These are phyloP conservation scores for Cotesia glomerata DNA, from an alignment of 1,140 invertebrate species.

Conservation along the genomic window DNA sequence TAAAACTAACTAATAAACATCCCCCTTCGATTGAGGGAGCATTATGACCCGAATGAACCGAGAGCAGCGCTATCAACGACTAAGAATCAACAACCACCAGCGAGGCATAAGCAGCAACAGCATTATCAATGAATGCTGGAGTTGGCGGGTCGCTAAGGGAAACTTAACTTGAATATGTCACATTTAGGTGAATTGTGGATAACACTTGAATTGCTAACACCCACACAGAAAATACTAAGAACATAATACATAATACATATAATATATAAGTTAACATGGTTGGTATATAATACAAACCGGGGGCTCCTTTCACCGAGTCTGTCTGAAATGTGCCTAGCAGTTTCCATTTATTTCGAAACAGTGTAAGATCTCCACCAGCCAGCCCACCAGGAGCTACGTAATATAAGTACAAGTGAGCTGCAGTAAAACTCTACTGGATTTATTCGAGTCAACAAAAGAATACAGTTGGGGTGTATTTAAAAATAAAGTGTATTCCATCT, in stretches of 20 bases:
- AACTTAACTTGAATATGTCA: constrained; percentile 18
- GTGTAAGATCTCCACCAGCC: neutral
- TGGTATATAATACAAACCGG: neutral
- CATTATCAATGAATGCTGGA: neutral
- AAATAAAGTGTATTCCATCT: neutral
- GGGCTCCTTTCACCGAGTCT: no score
- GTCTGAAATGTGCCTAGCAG: no score
- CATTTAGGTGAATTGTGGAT: constrained; percentile 15
- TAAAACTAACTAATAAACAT: no score
- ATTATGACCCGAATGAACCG: no score
- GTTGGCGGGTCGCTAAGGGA: neutral
- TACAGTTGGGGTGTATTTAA: neutral
- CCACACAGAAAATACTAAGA: neutral
- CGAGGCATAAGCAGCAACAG: no score
- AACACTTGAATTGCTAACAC: constrained; percentile 14
- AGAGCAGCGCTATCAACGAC: no score
- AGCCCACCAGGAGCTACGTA: no score
- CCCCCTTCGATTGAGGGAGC: no score
- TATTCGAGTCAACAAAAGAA: constrained; percentile 2
- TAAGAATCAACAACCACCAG: no score
- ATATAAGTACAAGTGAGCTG: neutral
- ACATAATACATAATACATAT: no score
- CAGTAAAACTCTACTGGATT: neutral
- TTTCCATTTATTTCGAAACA: neutral
- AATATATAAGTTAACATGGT: neutral